Evolutionary conservation across 2,113 vertebrate species (phyloP).

Genomic region (Madoqua kirkii): DNA sequence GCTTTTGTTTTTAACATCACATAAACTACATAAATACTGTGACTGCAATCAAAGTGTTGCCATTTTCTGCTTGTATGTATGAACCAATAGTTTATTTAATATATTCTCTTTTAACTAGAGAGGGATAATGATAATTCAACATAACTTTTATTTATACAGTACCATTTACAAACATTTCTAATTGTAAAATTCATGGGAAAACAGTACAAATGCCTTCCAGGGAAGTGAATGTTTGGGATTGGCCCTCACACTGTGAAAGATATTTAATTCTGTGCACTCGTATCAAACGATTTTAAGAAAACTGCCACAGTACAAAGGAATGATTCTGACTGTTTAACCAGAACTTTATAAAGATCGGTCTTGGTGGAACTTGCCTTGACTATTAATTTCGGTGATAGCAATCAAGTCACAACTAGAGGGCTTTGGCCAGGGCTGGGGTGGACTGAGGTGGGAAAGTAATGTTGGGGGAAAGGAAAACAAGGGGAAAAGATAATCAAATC

Average conservation of each 20-base stretch:
- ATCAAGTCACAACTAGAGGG: not conserved
- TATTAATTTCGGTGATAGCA: not conserved
- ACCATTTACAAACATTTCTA: not conserved
- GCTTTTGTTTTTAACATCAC: not conserved
- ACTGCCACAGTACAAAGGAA: not conserved
- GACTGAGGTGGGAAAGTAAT: not conserved
- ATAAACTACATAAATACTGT: not conserved
- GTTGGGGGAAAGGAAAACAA: not conserved
- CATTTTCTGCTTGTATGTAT: not conserved
- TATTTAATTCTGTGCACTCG: not conserved
- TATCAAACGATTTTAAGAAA: not conserved
- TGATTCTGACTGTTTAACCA: not conserved
- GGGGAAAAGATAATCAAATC: not conserved
- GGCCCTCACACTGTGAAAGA: not conserved
- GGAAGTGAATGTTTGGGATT: not conserved
- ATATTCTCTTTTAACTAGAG: not conserved
- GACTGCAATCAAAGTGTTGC: not conserved
- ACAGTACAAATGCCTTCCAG: not conserved
- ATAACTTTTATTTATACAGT: not conserved
- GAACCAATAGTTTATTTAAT: not conserved
- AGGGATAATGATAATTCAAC: not conserved
- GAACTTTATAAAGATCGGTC: not conserved
- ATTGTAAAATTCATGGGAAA: not conserved
- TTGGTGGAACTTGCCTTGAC: not conserved
- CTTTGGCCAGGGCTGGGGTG: fast-evolving